Conservation (phyloP, 2,888 invertebrate genomes). For the Blastobasis adustella region DNA sequence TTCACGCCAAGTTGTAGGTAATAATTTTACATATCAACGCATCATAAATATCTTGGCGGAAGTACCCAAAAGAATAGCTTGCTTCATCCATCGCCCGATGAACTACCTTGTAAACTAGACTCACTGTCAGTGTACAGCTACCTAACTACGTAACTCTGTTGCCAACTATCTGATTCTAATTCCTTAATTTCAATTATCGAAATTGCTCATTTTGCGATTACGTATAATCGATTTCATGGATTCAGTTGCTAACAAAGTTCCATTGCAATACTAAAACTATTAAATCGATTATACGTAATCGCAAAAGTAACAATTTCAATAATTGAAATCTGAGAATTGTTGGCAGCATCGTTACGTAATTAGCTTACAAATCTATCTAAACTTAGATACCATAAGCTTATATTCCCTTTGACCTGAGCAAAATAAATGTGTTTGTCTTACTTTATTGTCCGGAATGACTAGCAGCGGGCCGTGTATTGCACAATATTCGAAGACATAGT, state of each 20-base stretch:
- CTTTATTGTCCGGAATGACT: slow-evolving; percentile 44
- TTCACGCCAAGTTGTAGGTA: too few relatives aligned
- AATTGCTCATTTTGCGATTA: too few relatives aligned
- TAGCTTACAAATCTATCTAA: neutral
- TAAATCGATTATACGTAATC: neutral
- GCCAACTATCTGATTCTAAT: too few relatives aligned
- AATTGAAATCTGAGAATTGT: neutral
- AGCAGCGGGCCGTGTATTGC: slow-evolving; percentile 42
- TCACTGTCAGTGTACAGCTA: too few relatives aligned
- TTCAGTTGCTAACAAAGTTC: neutral
- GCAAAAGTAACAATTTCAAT: neutral
- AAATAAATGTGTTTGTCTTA: slow-evolving; percentile 10
- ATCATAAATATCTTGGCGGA: too few relatives aligned
- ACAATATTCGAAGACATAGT: slow-evolving; percentile 47
- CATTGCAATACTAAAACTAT: neutral
- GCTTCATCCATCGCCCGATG: too few relatives aligned
- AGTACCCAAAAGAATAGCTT: too few relatives aligned
- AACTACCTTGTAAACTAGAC: too few relatives aligned
- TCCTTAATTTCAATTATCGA: too few relatives aligned
- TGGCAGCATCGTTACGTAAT: neutral
- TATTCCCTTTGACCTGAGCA: neutral
- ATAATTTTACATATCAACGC: too few relatives aligned
- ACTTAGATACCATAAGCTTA: neutral
- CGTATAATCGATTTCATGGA: too few relatives aligned
- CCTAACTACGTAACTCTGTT: too few relatives aligned